A percentile compares a stretch with the other conserved stretches of the same genome.
Conservation (phyloP, 2,888 invertebrate genomes). For the Agrilus cyanescens region DNA sequence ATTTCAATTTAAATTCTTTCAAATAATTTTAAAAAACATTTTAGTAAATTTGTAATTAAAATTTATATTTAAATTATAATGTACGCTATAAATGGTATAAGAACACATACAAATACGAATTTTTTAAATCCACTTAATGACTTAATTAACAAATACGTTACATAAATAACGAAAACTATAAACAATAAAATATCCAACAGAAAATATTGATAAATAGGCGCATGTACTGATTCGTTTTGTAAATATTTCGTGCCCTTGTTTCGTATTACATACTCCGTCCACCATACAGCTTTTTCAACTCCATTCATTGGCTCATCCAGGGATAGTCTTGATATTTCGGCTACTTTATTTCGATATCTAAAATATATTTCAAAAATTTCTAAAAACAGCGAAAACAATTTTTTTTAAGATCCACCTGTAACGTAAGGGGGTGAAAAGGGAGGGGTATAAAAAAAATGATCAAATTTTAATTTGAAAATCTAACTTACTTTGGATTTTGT, state of each 20-base stretch:
- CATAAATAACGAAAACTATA: too few relatives aligned
- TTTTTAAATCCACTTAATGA: too few relatives aligned
- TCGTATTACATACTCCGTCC: slow-evolving; percentile 25
- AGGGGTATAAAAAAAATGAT: slow-evolving; percentile 2
- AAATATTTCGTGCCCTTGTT: slow-evolving; percentile 21
- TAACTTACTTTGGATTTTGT: slow-evolving; percentile 20
- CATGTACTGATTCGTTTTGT: slow-evolving; percentile 12
- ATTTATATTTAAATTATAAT: too few relatives aligned
- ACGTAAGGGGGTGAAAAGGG: too few relatives aligned
- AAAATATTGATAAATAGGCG: slow-evolving; percentile 19
- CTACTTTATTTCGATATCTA: slow-evolving; percentile 20
- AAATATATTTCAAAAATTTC: slow-evolving; percentile 5
- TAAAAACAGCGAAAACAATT: too few relatives aligned
- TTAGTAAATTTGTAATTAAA: too few relatives aligned
- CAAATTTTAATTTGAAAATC: neutral
- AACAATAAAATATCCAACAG: slow-evolving; percentile 15
- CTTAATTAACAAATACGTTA: too few relatives aligned
- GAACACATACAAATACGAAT: too few relatives aligned
- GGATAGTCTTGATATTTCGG: slow-evolving; percentile 12
- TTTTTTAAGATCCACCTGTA: too few relatives aligned
- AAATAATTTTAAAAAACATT: too few relatives aligned
- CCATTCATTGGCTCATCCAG: slow-evolving; percentile 22
- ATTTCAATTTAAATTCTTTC: too few relatives aligned
- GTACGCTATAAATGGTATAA: too few relatives aligned
- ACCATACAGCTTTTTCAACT: slow-evolving; percentile 23